Conservation (phyloP, 2,113 vertebrate species). For the Xenopus borealis region DNA sequence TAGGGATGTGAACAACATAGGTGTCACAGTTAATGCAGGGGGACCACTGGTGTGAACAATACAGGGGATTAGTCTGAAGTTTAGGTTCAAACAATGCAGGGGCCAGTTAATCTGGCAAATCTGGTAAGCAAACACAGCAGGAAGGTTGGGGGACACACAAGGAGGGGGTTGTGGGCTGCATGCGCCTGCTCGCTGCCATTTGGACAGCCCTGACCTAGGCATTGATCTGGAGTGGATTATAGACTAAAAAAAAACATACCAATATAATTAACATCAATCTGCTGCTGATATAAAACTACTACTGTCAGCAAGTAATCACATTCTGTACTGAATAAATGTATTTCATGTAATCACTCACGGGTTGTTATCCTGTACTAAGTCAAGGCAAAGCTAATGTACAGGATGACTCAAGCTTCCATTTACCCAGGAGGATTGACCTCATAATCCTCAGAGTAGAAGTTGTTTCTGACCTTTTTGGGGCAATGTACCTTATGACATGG, state of each 20-base stretch:
- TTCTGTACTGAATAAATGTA: slow-evolving; percentile 15
- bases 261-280: slow-evolving; percentile 1
- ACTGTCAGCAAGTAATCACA: slow-evolving; percentile 21
- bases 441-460: neutral
- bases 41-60: too few relatives aligned
- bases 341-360: slow-evolving; percentile 2
- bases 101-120: too few relatives aligned
- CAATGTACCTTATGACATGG: too few relatives aligned
- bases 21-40: too few relatives aligned
- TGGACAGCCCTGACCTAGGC: too few relatives aligned
- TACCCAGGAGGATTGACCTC: neutral
- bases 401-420: slow-evolving; percentile 18
- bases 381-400: slow-evolving; percentile 2
- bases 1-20: too few relatives aligned
- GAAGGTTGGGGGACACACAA: too few relatives aligned
- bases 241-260: slow-evolving; percentile 8
- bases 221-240: slow-evolving; percentile 1
- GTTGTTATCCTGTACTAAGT: slow-evolving; percentile 11
- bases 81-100: too few relatives aligned
- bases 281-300: slow-evolving; percentile 14
- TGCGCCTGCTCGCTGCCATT: too few relatives aligned
- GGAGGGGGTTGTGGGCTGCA: too few relatives aligned
- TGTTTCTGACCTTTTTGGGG: neutral
- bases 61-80: too few relatives aligned
- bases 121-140: too few relatives aligned